Evolutionary conservation across 2,797 vertebrate genomes (phyloP), one percentile per base, ranked within the genome.

Genomic region (Dendrocincla tyrannina): DNA sequence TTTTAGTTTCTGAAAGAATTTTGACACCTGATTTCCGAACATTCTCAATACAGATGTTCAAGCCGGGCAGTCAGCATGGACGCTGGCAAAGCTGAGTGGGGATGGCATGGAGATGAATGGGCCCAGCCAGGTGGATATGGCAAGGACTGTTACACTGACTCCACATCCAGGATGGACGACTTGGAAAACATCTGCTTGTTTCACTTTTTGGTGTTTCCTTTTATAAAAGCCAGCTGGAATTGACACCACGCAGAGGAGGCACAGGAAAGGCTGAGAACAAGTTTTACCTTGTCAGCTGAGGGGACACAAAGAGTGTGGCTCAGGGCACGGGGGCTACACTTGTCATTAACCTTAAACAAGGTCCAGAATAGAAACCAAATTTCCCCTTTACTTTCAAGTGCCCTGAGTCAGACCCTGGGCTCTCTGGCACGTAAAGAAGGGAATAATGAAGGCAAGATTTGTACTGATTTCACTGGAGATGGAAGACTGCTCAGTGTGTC

Each of bases 1-100:
- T 88, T 86, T 64, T 17, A 24, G 0, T 23, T 88, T 88, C 10
- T 33, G 32, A 64, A 79, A 70, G 79, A 56, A 66, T 32, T 59
- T 28, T 89, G 88, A 91, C 19, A 75, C 90, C 90, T 92, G 72
- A 94, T 97, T 94, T 91, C 80, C 86, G 83, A 95, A 88, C 74
- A 88, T 87, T 74, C 67, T 16, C 11, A 1, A 56, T 78, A 84
- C 89, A 85, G 77, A 70, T 68, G 64, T 75, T 93, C 74, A 23
- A 58, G 75, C 27, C 2, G 4, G 60, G 42, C 39, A 93, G 58
- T 50, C 69, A 81, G 96, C 50, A 18, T 7, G 62, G 70, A 30
- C 13, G 11, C 20, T 76, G 59, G 68, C 93, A 76, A 49, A 86
- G 67, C 77, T 76, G 92, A 49, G 46, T 19, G 76, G 58, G 52